These are phyloP conservation scores for Pedionomus torquatus DNA, from an alignment of 2,113 vertebrate species.

Conservation along the genomic window DNA sequence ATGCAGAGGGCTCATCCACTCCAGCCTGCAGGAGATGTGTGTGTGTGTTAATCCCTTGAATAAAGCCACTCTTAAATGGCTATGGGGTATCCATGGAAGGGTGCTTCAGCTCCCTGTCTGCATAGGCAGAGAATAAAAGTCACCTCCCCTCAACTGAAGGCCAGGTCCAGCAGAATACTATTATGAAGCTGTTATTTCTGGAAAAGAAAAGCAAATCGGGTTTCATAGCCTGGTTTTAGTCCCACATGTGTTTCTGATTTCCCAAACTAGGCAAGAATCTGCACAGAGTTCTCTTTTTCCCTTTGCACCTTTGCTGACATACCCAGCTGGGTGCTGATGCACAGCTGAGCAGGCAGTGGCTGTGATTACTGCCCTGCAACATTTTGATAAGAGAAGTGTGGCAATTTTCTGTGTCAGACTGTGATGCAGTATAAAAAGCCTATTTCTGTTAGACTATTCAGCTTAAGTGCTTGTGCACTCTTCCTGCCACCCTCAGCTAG, in stretches of 20 bases:
- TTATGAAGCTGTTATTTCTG: not conserved
- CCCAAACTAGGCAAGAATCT: not conserved
- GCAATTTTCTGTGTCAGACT: not conserved
- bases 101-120: not conserved
- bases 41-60: not conserved
- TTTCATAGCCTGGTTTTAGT: not conserved
- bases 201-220: not conserved
- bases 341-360: not conserved
- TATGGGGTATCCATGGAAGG: not conserved
- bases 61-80: not conserved
- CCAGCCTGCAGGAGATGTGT: not conserved
- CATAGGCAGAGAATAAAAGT: not conserved
- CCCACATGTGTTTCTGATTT: not conserved
- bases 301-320: not conserved
- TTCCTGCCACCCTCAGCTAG: not conserved
- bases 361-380: not conserved
- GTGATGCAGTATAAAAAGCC: not conserved
- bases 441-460: not conserved
- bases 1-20: not conserved
- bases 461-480: not conserved
- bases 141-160: not conserved
- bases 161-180: not conserved
- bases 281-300: not conserved
- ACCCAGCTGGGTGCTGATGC: not conserved
- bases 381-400: not conserved